Base-by-base conservation (phyloP, 2,797 vertebrate genomes). In the Rachycentron canadum region DNA sequence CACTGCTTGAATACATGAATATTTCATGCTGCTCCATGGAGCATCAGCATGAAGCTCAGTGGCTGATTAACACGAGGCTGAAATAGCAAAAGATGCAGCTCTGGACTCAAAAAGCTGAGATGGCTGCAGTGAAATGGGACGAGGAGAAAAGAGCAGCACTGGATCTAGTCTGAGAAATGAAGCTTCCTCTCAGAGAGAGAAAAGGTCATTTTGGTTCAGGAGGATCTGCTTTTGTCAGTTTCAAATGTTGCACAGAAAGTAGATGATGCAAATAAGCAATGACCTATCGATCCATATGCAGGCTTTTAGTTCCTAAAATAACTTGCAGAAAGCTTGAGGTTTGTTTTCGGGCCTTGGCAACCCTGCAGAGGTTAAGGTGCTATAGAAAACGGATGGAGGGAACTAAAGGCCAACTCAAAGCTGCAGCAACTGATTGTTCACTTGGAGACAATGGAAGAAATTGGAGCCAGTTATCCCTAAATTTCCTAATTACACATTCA, bases 221-320 rank as follows among this genome's bases (percentile, higher is more conserved):
- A 81, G 79, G 66, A 73, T 26, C 72, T 59, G 79, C 73, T 76
- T 68, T 75, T 45, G 55, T 61, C 34, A 4, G 50, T 79, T 86
- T 72, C 57, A 30, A 76, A 81, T 67, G 59, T n/a, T 67, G 32
- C 68, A 30, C 21, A 47, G 53, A 69, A 72, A 83, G 84, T 41
- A 69, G 4, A 70, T 60, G 64, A 52, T 23, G 45, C 30, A 76
- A 72, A 81, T 60, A 79, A 45, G 55, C 28, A 41, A 32, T 38
- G 70, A 78, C 78, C 67, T 52, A 41, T 74, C 14, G 55, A 69
- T 76, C 43, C 25, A 40, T 23, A 56, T 60, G 4, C 26, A 40
- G 69, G n/a, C 12, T 34, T 76, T 75, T 36, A 32, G 64, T 41
- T 36, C 12, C 16, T 23, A 36, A 66, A 69, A 60, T 41, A 34